Conservation (phyloP, 2,888 invertebrate species). For the Melanargia galathea region DNA sequence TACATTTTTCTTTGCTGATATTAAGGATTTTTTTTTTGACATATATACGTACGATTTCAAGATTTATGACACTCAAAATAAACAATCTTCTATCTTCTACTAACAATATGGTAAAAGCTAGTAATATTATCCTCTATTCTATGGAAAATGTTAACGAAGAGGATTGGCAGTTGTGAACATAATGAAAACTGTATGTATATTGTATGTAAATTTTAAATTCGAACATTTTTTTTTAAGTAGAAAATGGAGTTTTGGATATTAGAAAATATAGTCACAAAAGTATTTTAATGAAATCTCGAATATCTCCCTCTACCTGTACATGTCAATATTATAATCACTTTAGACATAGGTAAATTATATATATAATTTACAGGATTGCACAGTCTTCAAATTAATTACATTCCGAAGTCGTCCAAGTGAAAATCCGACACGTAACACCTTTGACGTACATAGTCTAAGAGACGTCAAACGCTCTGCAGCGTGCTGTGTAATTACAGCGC, state of each 20-base stretch:
- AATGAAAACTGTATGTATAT: no score
- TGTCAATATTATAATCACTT: no score
- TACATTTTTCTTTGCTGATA: slow-evolving; percentile 3
- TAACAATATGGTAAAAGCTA: background rate
- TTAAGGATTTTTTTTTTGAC: background rate
- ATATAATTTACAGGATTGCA: background rate
- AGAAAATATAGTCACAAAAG: no score
- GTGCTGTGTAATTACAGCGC: slow-evolving; percentile 34
- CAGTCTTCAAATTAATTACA: slow-evolving; percentile 9
- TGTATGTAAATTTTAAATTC: no score
- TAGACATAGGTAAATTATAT: no score
- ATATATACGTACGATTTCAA: background rate
- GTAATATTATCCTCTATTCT: no score
- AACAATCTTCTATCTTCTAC: background rate
- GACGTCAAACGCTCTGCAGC: slow-evolving; percentile 59
- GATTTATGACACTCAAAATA: background rate
- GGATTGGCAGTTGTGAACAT: no score
- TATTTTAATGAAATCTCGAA: no score
- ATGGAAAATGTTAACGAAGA: background rate
- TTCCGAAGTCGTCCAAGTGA: slow-evolving; percentile 13
- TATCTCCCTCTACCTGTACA: no score
- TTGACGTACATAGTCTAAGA: slow-evolving; percentile 45
- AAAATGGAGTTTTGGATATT: no score
- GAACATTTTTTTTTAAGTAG: no score
- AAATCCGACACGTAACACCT: slow-evolving; percentile 40